A percentile compares a stretch with the other conserved stretches of the same genome.
These are phyloP conservation scores for Sylvia borin DNA, from an alignment of 2,797 vertebrate species.

Conservation along the genomic window DNA sequence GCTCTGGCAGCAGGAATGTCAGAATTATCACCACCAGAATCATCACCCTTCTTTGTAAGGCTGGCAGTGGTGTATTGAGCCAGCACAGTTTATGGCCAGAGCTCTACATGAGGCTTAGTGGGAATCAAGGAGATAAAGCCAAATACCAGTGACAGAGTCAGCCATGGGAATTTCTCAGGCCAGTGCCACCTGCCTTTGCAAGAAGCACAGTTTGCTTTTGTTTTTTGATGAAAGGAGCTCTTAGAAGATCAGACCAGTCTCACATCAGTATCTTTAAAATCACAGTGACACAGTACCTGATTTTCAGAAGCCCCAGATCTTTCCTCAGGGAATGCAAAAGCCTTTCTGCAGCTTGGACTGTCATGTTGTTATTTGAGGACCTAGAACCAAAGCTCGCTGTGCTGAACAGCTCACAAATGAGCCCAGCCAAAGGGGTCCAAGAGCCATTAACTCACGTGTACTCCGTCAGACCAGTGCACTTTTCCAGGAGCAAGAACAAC, in stretches of 20 bases:
- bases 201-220: not conserved
- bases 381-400: slow-evolving; percentile 53
- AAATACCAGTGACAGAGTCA: not conserved
- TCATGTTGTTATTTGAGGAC: slow-evolving; percentile 68
- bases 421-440: not conserved
- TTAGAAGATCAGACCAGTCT: not conserved
- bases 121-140: not conserved
- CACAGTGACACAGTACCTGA: slow-evolving; percentile 69
- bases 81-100: not conserved
- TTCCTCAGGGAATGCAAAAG: slow-evolving; percentile 58
- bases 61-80: not conserved
- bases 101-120: not conserved
- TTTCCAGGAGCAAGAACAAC: slow-evolving; percentile 74
- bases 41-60: not conserved
- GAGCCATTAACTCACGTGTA: slow-evolving; percentile 79
- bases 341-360: not conserved
- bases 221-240: not conserved
- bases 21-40: not conserved
- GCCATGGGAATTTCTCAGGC: not conserved
- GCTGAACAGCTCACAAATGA: not conserved
- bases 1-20: not conserved
- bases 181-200: not conserved
- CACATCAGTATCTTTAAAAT: not conserved
- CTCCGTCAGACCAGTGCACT: slow-evolving; percentile 65
- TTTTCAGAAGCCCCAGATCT: slow-evolving; percentile 23